Conservation (phyloP, 64 coral and sea anemone genomes). For the Montipora foliosa region DNA sequence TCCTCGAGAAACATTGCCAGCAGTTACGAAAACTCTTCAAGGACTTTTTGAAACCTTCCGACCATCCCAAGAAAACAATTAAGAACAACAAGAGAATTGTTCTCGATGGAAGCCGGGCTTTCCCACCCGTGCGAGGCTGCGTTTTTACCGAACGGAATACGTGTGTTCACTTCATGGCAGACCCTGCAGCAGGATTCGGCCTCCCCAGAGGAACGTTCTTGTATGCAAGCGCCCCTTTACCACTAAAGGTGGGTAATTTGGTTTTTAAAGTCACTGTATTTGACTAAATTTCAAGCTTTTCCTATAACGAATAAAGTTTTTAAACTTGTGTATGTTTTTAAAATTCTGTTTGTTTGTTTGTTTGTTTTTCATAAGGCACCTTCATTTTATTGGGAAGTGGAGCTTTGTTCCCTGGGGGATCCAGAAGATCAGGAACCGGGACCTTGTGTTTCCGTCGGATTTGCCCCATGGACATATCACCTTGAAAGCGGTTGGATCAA, state of each 20-base stretch:
- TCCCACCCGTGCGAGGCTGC: constrained; percentile 83
- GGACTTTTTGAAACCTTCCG: constrained; percentile 84
- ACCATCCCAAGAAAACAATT: constrained; percentile 10
- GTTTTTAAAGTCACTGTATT: background rate
- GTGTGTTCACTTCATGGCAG: constrained; percentile 67
- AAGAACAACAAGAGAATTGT: constrained; percentile 48
- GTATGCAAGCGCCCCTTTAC: constrained; percentile 76
- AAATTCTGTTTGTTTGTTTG: background rate
- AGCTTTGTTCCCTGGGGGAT: constrained; percentile 71
- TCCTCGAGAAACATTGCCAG: constrained; percentile 86
- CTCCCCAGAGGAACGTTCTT: constrained; percentile 77
- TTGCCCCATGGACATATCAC: constrained; percentile 69
- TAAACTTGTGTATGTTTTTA: background rate
- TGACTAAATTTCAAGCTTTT: too few relatives aligned
- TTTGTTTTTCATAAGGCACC: constrained; percentile 72
- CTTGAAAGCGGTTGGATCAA: constrained; percentile 71
- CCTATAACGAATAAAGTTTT: background rate
- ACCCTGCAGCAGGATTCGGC: constrained; percentile 22
- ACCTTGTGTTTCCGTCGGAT: constrained; percentile 73
- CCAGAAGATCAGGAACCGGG: constrained; percentile 35
- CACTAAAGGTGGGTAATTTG: constrained; percentile 61
- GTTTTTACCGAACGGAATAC: constrained; percentile 82
- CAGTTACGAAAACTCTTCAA: constrained; percentile 96
- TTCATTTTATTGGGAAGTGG: constrained; percentile 93
- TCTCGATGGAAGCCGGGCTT: constrained; percentile 61